Evolutionary conservation across 1,140 invertebrate species (phyloP).

Genomic region (Potamilus streckersoni): DNA sequence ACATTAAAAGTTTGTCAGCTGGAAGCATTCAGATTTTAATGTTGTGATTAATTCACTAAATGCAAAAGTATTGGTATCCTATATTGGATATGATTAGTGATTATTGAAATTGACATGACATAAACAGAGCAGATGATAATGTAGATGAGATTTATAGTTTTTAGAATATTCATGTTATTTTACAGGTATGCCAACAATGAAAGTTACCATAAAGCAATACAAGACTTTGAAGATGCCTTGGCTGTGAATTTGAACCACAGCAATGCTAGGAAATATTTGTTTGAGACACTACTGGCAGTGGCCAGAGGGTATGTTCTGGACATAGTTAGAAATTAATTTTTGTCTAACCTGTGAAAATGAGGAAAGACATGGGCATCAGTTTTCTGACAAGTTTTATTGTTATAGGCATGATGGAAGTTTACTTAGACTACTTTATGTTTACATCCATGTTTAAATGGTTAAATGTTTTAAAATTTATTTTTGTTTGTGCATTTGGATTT

Average conservation of each 20-base stretch:
- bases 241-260: constrained; percentile 88
- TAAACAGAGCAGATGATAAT: too few species aligned
- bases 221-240: constrained; percentile 92
- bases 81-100: too few species aligned
- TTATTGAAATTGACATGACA: too few species aligned
- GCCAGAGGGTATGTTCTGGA: constrained; percentile 74
- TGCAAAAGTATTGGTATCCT: too few species aligned
- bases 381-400: neutral
- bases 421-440: neutral
- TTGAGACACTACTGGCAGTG: constrained; percentile 88
- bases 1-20: too few species aligned
- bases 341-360: neutral
- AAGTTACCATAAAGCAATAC: constrained; percentile 91
- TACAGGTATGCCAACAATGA: constrained; percentile 84
- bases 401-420: neutral
- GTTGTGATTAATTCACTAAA: too few species aligned
- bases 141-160: too few species aligned
- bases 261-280: constrained; percentile 95
- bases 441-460: neutral
- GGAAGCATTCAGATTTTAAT: too few species aligned
- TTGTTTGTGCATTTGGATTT: too few species aligned
- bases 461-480: neutral
- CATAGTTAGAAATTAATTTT: neutral
- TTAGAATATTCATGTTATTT: too few species aligned
- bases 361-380: neutral